A percentile compares a stretch with the other conserved stretches of the same genome.
Conservation (phyloP, 2,888 invertebrate species). For the Candidula unifasciata region DNA sequence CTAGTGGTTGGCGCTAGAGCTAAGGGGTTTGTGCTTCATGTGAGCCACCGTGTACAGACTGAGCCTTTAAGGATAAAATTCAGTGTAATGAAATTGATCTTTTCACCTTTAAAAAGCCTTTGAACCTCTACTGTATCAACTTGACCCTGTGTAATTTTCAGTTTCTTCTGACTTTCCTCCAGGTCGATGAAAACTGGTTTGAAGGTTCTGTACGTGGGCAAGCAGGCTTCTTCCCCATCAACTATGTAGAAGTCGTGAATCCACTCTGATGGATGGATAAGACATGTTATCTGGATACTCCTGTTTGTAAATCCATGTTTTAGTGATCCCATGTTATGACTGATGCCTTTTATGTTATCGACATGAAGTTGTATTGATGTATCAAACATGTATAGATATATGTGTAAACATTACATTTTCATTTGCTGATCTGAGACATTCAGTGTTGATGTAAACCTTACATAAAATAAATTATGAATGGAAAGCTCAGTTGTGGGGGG, state of each 20-base stretch:
- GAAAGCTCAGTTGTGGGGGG: no score
- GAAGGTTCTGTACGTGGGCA: constrained; percentile 93
- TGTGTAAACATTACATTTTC: no score
- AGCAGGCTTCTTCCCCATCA: constrained; percentile 97
- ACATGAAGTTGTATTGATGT: background rate
- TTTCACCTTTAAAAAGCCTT: no score
- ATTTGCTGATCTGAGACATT: no score
- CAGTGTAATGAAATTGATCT: no score
- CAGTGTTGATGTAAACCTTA: no score
- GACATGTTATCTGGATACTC: constrained; percentile 7
- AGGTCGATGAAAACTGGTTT: constrained; percentile 96
- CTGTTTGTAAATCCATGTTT: background rate
- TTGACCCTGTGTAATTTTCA: background rate
- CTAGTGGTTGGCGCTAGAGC: no score
- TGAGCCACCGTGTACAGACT: no score
- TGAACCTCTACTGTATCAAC: no score
- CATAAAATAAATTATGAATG: no score
- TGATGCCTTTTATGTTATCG: background rate
- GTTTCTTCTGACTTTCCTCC: background rate
- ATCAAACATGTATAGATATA: background rate
- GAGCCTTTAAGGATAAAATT: no score
- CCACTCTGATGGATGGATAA: constrained; percentile 56
- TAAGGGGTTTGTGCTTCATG: no score
- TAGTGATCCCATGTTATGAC: background rate
- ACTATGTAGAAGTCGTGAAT: constrained; percentile 96